phyloP scores from a whole-genome alignment of 2,113 vertebrate species.

The Ictalurus punctatus region DNA sequence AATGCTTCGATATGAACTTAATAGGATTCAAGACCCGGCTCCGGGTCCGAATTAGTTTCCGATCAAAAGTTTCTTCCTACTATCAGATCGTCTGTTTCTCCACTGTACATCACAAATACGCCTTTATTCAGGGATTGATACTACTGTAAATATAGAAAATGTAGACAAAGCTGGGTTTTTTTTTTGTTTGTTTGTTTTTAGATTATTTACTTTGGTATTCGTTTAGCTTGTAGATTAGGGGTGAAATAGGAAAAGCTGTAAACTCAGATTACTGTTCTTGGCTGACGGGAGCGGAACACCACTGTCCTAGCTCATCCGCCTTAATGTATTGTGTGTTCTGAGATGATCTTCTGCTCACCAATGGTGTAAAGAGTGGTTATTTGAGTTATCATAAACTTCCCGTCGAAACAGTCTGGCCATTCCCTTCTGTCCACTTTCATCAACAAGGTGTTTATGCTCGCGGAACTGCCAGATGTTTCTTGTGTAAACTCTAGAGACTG shows the following conservation, averaged over 20 bases:
- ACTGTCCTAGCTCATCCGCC: not conserved
- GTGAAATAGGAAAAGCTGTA: not conserved
- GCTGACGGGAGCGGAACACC: not conserved
- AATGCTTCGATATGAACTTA: conserved; percentile 9
- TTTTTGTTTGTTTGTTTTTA: not conserved
- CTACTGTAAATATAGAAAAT: not conserved
- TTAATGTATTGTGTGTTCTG: not conserved
- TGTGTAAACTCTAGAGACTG: not conserved
- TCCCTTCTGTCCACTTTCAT: too few relatives aligned
- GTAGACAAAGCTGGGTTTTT: not conserved
- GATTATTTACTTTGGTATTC: not conserved
- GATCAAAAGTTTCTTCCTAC: conserved; percentile 22
- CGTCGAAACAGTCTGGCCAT: too few relatives aligned
- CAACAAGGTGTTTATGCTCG: not conserved
- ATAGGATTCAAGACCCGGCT: conserved; percentile 16
- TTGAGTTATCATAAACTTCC: too few relatives aligned
- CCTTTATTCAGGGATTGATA: not conserved
- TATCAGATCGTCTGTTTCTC: not conserved
- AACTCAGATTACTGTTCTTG: not conserved
- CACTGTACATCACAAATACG: not conserved
- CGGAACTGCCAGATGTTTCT: too few relatives aligned
- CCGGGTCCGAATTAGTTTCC: not conserved
- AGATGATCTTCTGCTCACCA: not conserved
- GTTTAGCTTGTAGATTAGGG: not conserved
- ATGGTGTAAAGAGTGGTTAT: not conserved